Conservation (phyloP, 2,888 invertebrate species). For the Alloscopus bannaensis region DNA sequence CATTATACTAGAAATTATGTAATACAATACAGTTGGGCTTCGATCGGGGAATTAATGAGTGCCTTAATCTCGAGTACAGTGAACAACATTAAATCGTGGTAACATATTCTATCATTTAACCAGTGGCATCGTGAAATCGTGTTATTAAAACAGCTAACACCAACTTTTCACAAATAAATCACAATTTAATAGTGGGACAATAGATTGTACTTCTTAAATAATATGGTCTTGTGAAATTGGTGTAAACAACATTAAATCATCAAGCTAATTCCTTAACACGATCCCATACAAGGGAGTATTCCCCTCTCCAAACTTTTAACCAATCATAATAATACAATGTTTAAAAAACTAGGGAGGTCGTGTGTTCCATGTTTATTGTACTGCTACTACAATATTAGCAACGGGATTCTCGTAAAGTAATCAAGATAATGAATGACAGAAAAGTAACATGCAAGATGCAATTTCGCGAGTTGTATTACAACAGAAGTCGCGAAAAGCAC, state of each 20-base stretch:
- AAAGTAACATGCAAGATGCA: conserved; percentile 26
- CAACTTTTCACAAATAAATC: conserved; percentile 34
- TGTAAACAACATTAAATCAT: conserved; percentile 25
- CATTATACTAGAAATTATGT: conserved; percentile 1
- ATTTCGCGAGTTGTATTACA: conserved; percentile 21
- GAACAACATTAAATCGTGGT: conserved; percentile 5
- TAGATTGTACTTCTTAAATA: conserved; percentile 20
- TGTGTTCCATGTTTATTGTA: conserved; percentile 12
- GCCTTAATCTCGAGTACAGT: background rate
- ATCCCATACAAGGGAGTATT: too few relatives aligned
- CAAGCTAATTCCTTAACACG: conserved; percentile 21
- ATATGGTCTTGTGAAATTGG: conserved; percentile 5
- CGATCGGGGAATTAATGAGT: background rate
- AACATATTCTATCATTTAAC: conserved; percentile 21
- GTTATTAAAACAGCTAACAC: conserved; percentile 38
- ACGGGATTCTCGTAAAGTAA: conserved; percentile 23
- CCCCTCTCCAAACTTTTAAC: background rate
- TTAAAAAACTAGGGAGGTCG: background rate
- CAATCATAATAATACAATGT: conserved; percentile 10
- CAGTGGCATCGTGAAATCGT: conserved; percentile 24
- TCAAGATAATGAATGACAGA: conserved; percentile 52
- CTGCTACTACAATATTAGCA: conserved; percentile 11
- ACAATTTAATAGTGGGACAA: conserved; percentile 31
- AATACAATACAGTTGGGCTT: background rate
- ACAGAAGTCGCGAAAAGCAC: background rate